A percentile compares a stretch with the other conserved stretches of the same genome.
Evolutionary conservation across 1,140 invertebrate species (phyloP).

Genomic region (Paracyclopina nana): DNA sequence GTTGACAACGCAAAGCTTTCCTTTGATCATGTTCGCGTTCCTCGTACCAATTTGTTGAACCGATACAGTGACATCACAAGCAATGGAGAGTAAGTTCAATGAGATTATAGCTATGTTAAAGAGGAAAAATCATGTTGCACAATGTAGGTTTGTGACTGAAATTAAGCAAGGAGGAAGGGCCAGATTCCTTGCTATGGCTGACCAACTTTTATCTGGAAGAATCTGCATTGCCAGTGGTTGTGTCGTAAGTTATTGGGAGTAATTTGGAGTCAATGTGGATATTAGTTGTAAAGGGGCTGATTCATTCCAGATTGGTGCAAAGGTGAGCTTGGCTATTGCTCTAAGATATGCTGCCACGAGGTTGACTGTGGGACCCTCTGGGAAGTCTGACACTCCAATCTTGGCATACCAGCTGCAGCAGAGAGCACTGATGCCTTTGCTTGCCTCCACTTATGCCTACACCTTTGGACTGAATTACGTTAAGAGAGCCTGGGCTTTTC

Average conservation of each 20-base stretch:
- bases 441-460: conserved; percentile 22
- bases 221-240: conserved; percentile 22
- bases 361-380: conserved; percentile 22
- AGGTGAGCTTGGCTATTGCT: conserved; percentile 20
- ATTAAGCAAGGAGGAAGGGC: conserved; percentile 18
- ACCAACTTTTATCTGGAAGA: conserved; percentile 22
- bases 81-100: too few species aligned
- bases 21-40: conserved; percentile 22
- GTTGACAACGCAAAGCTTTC: conserved; percentile 23
- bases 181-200: conserved; percentile 22
- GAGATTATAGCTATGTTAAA: conserved; percentile 17
- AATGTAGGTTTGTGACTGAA: conserved; percentile 10
- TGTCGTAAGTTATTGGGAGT: neutral
- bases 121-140: too few species aligned
- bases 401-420: conserved; percentile 23
- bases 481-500: conserved; percentile 21
- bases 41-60: conserved; percentile 21
- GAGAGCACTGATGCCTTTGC: conserved; percentile 22
- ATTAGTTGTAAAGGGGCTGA: conserved; percentile 12
- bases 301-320: conserved; percentile 14
- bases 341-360: conserved; percentile 22
- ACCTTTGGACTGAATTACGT: conserved; percentile 23
- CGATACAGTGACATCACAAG: conserved; percentile 20
- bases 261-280: neutral
- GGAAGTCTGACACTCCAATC: conserved; percentile 24